phyloP scores from a whole-genome alignment of 2,888 invertebrate species.

The Cheilosia pagana region DNA sequence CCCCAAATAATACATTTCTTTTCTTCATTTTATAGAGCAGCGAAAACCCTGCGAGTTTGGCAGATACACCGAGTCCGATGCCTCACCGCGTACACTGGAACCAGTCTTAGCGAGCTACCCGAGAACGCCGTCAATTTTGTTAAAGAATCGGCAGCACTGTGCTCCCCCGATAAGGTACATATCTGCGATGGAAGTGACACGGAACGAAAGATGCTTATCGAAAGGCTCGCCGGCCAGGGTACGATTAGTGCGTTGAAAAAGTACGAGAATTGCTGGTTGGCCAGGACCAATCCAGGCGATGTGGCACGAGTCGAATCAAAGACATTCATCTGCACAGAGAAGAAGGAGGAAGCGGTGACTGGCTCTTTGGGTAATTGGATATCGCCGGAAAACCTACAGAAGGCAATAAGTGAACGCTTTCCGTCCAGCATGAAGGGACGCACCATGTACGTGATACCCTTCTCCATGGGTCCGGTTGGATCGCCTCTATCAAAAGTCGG shows the following conservation, averaged over 20 bases:
- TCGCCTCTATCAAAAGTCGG: constrained; percentile 98
- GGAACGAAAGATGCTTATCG: constrained; percentile 90
- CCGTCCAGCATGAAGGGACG: constrained; percentile 95
- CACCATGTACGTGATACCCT: constrained; percentile 99
- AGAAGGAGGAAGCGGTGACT: constrained; percentile 91
- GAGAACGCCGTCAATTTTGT: constrained; percentile 86
- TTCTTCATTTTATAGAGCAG: constrained; percentile 42
- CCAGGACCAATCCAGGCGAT: constrained; percentile 97
- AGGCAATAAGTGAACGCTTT: constrained; percentile 92
- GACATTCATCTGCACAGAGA: constrained; percentile 95
- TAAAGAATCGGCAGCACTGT: constrained; percentile 91
- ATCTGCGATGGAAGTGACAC: constrained; percentile 96
- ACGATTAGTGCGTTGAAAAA: constrained; percentile 92
- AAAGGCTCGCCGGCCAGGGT: constrained; percentile 90
- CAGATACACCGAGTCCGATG: constrained; percentile 37
- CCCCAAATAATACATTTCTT: background rate
- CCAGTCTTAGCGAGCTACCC: constrained; percentile 77
- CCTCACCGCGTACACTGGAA: constrained; percentile 52
- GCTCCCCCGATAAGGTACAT: constrained; percentile 93
- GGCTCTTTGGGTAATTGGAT: constrained; percentile 98
- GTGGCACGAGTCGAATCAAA: constrained; percentile 98
- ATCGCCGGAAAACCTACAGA: constrained; percentile 91
- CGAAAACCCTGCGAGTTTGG: constrained; percentile 40
- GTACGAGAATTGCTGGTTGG: constrained; percentile 97
- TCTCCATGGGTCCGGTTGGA: constrained; percentile 99